Conservation (phyloP, 2,888 invertebrate species). For the Cataglyphis rosenhaueri region DNA sequence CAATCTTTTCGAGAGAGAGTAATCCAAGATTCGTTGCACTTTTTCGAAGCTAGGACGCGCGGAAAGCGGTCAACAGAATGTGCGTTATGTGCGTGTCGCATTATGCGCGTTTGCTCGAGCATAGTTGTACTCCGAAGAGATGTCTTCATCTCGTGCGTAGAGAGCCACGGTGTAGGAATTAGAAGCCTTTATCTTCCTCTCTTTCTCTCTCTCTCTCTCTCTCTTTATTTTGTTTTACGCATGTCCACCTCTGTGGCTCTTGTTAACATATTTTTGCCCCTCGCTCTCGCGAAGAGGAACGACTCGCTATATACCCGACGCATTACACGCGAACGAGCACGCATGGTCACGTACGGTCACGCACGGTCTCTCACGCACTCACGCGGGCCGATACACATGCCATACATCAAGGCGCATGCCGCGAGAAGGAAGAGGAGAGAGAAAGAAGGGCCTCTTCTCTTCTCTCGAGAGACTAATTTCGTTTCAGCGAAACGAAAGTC, state of each 20-base stretch:
- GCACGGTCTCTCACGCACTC: slow-evolving; percentile 73
- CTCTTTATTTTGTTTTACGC: slow-evolving; percentile 62
- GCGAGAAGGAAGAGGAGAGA: not conserved
- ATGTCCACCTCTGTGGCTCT: slow-evolving; percentile 73
- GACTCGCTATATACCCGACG: slow-evolving; percentile 69
- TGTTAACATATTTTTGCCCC: slow-evolving; percentile 82
- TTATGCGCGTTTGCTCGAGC: slow-evolving; percentile 26
- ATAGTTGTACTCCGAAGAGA: slow-evolving; percentile 23
- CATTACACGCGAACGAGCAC: slow-evolving; percentile 66
- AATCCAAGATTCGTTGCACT: not conserved
- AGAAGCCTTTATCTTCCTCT: not conserved
- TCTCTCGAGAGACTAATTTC: slow-evolving; percentile 60
- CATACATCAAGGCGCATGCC: slow-evolving; percentile 64
- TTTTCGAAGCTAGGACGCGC: slow-evolving; percentile 6
- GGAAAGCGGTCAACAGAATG: not conserved
- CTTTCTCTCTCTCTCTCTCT: not conserved
- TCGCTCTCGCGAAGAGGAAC: slow-evolving; percentile 75
- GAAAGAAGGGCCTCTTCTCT: slow-evolving; percentile 21
- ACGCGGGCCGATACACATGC: slow-evolving; percentile 65
- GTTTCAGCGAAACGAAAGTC: slow-evolving; percentile 47
- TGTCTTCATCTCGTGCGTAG: slow-evolving; percentile 45
- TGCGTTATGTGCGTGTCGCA: slow-evolving; percentile 20
- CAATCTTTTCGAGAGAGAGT: not conserved
- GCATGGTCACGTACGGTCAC: slow-evolving; percentile 79
- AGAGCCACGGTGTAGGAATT: slow-evolving; percentile 22